Conservation (phyloP, 2,888 invertebrate species). For the Agrochola macilenta region DNA sequence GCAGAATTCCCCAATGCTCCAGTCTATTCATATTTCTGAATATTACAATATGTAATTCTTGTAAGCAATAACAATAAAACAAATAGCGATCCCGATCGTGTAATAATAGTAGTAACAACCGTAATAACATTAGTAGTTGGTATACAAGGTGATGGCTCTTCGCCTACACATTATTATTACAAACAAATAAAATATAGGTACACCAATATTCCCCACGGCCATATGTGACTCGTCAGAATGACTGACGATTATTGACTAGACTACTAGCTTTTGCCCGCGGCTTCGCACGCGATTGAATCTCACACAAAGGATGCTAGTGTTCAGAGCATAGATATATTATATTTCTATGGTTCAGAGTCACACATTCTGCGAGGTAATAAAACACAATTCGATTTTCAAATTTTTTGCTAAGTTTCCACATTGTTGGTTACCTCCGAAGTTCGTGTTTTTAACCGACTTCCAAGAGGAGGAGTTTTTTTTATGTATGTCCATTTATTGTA, state of each 20-base stretch:
- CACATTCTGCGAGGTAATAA: no score
- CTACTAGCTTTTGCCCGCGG: neutral
- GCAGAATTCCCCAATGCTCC: neutral
- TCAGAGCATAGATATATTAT: no score
- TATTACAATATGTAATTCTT: neutral
- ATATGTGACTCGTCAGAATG: neutral
- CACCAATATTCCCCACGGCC: neutral
- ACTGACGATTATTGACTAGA: neutral
- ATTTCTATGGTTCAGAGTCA: no score
- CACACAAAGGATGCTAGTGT: no score
- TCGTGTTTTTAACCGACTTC: no score
- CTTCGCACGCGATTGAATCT: no score
- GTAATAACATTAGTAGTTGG: conserved; percentile 13
- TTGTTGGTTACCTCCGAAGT: no score
- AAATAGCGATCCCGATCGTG: neutral
- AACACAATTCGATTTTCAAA: neutral
- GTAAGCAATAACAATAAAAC: conserved; percentile 12
- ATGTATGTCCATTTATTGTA: no score
- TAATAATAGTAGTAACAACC: conserved; percentile 8
- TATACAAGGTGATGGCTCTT: neutral
- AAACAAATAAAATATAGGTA: conserved; percentile 5
- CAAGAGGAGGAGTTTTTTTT: no score
- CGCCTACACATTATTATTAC: neutral
- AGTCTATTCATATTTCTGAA: neutral
- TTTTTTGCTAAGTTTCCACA: no score